Percentiles rank a stretch among this genome's conserved stretches.
These are phyloP conservation scores for Triplophysa dalaica DNA, from an alignment of 2,113 vertebrate genomes.

Conservation along the genomic window DNA sequence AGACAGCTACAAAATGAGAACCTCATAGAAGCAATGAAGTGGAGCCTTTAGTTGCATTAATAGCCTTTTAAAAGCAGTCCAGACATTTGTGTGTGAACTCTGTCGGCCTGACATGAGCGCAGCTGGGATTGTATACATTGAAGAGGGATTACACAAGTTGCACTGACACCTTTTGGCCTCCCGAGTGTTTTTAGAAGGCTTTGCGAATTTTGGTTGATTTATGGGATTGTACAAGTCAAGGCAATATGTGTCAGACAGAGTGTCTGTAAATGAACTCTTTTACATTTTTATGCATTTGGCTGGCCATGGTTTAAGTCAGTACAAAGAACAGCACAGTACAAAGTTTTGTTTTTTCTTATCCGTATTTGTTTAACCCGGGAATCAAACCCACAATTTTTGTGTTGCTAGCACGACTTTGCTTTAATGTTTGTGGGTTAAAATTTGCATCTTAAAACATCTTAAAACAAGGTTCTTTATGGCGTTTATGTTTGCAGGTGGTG, in stretches of 20 bases:
- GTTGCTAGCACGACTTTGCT: too few relatives aligned
- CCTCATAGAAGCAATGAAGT: not conserved
- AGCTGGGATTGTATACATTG: not conserved
- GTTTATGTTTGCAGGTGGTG: too few relatives aligned
- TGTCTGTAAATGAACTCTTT: not conserved
- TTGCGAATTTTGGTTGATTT: slow-evolving; percentile 4
- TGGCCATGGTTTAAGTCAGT: too few relatives aligned
- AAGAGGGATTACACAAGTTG: not conserved
- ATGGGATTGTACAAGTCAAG: not conserved
- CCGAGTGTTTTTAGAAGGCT: not conserved
- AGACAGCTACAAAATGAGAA: slow-evolving; percentile 4
- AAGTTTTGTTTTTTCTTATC: too few relatives aligned
- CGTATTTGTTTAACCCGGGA: too few relatives aligned
- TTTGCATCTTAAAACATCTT: too few relatives aligned
- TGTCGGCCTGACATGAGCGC: not conserved
- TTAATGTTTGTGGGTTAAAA: too few relatives aligned
- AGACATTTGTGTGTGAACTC: not conserved
- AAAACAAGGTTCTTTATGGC: too few relatives aligned
- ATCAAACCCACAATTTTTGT: too few relatives aligned
- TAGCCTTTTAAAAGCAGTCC: not conserved
- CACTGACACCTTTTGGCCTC: not conserved
- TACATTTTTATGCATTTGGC: too few relatives aligned
- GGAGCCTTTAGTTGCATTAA: not conserved
- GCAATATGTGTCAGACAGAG: not conserved
- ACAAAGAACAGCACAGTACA: too few relatives aligned